Percentiles rank a stretch among this genome's conserved stretches.
phyloP scores from a whole-genome alignment of 2,888 invertebrate genomes.

The Empis stercorea region DNA sequence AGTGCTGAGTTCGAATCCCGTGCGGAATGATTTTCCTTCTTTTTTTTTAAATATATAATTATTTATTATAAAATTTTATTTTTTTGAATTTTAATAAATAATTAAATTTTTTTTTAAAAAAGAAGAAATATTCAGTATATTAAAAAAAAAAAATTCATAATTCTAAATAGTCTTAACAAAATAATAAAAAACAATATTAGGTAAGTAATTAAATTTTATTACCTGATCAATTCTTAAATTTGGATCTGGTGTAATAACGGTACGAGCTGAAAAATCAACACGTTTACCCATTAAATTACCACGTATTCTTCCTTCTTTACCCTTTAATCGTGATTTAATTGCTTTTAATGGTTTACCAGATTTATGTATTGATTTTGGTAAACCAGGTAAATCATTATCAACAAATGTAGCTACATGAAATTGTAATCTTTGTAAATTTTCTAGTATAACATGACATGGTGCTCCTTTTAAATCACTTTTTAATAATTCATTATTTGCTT shows the following conservation, averaged over 20 bases:
- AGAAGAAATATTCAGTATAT: too few species aligned
- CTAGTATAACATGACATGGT: conserved; percentile 48
- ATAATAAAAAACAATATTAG: too few species aligned
- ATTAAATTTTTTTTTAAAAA: too few species aligned
- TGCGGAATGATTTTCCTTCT: too few species aligned
- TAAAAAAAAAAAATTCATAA: too few species aligned
- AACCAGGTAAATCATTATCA: conserved; percentile 51
- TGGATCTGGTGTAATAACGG: conserved; percentile 46
- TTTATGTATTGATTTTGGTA: conserved; percentile 48
- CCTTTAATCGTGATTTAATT: conserved; percentile 46
- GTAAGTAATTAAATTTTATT: too few species aligned
- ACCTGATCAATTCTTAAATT: conserved; percentile 40
- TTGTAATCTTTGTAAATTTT: conserved; percentile 50
- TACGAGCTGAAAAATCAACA: conserved; percentile 54
- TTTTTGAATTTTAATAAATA: too few species aligned
- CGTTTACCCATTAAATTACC: conserved; percentile 58
- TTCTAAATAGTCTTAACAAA: too few species aligned
- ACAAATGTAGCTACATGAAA: conserved; percentile 51
- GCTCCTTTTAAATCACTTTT: conserved; percentile 49
- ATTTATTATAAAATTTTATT: too few species aligned
- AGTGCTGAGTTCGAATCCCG: too few species aligned
- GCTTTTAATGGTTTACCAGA: conserved; percentile 53
- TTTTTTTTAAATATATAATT: too few species aligned
- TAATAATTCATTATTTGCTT: conserved; percentile 47
- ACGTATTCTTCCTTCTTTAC: conserved; percentile 52